These are phyloP conservation scores for Habroteleia sp. DNA, from an alignment of 2,888 invertebrate genomes.

Conservation along the genomic window DNA sequence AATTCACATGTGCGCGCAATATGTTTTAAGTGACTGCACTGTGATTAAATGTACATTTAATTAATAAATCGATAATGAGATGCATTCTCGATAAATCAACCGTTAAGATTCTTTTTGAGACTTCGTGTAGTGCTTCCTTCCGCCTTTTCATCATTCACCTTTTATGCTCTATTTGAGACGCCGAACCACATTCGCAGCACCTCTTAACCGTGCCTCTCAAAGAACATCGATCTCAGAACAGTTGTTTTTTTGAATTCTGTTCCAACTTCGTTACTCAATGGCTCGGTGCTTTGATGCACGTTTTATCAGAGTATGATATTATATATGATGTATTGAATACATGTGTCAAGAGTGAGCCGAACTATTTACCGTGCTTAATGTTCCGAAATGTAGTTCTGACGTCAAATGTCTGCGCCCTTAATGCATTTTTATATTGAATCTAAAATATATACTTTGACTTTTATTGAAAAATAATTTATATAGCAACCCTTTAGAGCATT, in stretches of 20 bases:
- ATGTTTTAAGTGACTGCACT: not conserved
- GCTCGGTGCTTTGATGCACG: conserved; percentile 18
- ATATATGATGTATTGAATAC: conserved; percentile 29
- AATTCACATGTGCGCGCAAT: too few species aligned
- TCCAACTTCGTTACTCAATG: conserved; percentile 42
- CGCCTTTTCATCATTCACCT: conserved; percentile 52
- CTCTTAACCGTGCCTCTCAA: conserved; percentile 57
- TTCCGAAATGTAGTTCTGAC: conserved; percentile 5
- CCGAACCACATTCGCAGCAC: conserved; percentile 56
- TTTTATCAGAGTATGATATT: conserved; percentile 38
- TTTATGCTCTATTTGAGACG: conserved; percentile 64
- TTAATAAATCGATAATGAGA: conserved; percentile 59
- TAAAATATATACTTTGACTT: too few species aligned
- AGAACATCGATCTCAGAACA: conserved; percentile 66
- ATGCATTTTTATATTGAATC: conserved; percentile 7
- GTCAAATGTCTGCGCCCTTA: not conserved
- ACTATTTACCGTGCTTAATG: conserved; percentile 36
- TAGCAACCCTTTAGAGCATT: too few species aligned
- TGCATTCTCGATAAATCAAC: conserved; percentile 66
- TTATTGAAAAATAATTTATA: too few species aligned
- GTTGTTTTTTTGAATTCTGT: conserved; percentile 27
- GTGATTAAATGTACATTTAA: conserved; percentile 36
- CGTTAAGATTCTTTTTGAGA: conserved; percentile 59
- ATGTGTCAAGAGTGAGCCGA: conserved; percentile 20
- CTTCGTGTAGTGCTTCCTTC: conserved; percentile 49